Conservation (phyloP, 1,140 invertebrate species). For the Parasteatoda tepidariorum region DNA sequence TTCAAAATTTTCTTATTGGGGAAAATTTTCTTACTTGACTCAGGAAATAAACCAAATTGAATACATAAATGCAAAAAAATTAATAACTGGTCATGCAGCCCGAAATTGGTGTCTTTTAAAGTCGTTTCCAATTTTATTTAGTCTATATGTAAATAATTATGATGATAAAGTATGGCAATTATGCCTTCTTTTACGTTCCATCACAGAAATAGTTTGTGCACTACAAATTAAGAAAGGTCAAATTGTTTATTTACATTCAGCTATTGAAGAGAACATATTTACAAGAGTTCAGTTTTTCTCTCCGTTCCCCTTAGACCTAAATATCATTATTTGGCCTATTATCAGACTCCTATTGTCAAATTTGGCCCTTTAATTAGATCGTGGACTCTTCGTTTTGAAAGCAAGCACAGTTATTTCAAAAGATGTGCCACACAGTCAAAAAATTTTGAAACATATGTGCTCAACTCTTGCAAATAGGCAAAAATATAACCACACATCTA, state of each 20-base stretch:
- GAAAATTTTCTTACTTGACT: too few species aligned
- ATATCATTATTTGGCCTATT: slow-evolving; percentile 19
- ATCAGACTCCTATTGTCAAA: slow-evolving; percentile 32
- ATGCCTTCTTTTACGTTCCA: neutral
- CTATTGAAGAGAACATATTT: neutral
- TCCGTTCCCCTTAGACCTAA: neutral
- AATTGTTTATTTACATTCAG: neutral
- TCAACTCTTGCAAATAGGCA: slow-evolving; percentile 8
- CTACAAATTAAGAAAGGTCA: neutral
- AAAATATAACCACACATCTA: too few species aligned
- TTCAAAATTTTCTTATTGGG: neutral
- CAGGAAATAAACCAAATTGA: neutral
- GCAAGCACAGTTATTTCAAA: slow-evolving; percentile 65
- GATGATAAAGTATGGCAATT: slow-evolving; percentile 5
- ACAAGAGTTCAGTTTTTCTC: neutral
- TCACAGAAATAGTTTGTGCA: slow-evolving; percentile 20
- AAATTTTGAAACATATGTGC: slow-evolving; percentile 63
- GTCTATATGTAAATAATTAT: neutral
- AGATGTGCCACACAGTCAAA: slow-evolving; percentile 62
- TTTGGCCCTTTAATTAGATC: slow-evolving; percentile 65
- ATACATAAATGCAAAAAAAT: neutral
- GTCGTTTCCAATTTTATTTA: neutral
- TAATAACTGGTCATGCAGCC: neutral
- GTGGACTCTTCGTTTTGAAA: slow-evolving; percentile 65
- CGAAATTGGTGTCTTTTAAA: slow-evolving; percentile 28